Evolutionary conservation across 2,797 vertebrate species (phyloP), one percentile per base, ranked within the genome.

Genomic region (Dendrocincla fuliginosa): DNA sequence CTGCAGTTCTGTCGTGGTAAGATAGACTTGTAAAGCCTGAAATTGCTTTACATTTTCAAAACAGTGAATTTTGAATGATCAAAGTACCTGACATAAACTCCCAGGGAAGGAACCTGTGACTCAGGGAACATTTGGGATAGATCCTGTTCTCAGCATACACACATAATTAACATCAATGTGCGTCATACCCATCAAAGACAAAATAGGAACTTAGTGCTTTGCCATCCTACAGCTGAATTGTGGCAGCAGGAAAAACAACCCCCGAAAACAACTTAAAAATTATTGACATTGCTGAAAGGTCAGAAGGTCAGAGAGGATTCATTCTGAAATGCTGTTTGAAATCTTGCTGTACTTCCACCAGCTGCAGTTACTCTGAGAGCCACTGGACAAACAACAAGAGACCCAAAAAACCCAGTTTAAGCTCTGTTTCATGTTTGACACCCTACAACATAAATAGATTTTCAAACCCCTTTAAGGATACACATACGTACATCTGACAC

Each of bases 61-160:
- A 33, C 12, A 47, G 79, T 46, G 19, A 60, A 39, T 70, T 87
- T 35, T 37, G 81, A 87, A 44, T 44, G 56, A 95, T 80, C 60
- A 89, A 85, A 90, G 92, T 13, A 83, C 80, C 84, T 60, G 71
- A 42, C 28, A 25, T 5, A 79, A 88, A 68, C 19, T 89, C 32
- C 14, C 22, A 60, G 55, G 71, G 74, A 87, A 89, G 60, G 30
- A 84, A 70, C 32, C 67, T 60, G 78, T 84, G 70, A 93, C 47
- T 87, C 59, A 53, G 74, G 47, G 77, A 95, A 30, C 44, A 22
- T 32, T 24, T 84, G 84, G 69, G 67, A 73, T 1, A 53, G 63
- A 60, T 76, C 39, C 59, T 67, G 35, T 2, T 86, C 77, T 79
- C 65, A 64, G 47, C 8, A 4, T 20, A 80, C 32, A 84, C 70